Evolutionary conservation across 2,888 invertebrate genomes (phyloP), one percentile per base, ranked within the genome.

Genomic region (Augochlorella aurata): DNA sequence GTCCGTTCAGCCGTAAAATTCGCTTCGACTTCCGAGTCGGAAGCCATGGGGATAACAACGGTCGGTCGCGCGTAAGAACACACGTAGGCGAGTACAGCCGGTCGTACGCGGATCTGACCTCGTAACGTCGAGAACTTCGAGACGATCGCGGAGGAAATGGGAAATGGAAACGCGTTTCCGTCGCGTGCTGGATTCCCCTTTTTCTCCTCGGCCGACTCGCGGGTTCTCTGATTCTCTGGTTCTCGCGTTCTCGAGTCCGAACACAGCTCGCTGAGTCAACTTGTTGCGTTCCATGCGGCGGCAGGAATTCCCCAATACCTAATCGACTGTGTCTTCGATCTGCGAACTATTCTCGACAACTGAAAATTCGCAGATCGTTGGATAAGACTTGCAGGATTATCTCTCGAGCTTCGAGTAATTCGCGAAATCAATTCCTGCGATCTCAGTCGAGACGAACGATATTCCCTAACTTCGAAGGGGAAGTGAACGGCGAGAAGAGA

Each of bases 91-190:
- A 77, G 69, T 58, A 80, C 80, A 52, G 54, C 67, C 77, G 61
- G 72, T 81, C 77, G 83, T 54, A 86, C 85, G 81, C 85, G 85
- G 86, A 86, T 86, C 67, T 85, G 85, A 83, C 84, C 86, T 85
- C 82, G 84, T 81, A 85, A 82, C 82, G 68, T 2, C 81, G 85
- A 75, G 77, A 75, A 77, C 77, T 81, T 44, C 45, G 75, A 77
- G 77, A 82, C 80, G 84, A 79, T 79, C 81, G 52, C 71, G 70
- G 21, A 78, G 80, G 67, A 74, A 78, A 80, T 83, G 79, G 79
- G 77, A 86, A 83, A 79, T 78, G 81, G 72, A 82, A 73, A 74
- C n/a, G 54, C n/a, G 77, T 63, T 50, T 68, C 67, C 71, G 74
- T 74, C 50, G 77, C 49, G 71, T 67, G 52, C 74, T 69, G 24